Percentiles rank a stretch among this genome's conserved stretches.
These are phyloP conservation scores for Brachionus manjavacas DNA, from an alignment of 1,140 invertebrate species.

Conservation along the genomic window DNA sequence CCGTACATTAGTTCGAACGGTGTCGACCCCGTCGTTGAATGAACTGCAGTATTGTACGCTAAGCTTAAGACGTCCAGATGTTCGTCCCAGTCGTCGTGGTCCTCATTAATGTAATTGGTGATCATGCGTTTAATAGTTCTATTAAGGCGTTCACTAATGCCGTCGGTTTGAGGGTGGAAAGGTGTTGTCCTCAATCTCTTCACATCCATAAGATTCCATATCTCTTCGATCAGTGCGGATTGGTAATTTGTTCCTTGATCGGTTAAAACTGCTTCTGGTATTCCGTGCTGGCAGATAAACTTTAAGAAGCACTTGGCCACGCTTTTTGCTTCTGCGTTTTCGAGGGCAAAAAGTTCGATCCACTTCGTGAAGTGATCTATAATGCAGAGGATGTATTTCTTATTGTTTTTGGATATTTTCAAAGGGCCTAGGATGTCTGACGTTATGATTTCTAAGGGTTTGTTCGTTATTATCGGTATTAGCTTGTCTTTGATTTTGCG, in stretches of 20 bases:
- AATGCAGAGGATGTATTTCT: constrained; percentile 47
- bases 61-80: not conserved
- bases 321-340: constrained; percentile 46
- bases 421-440: constrained; percentile 50
- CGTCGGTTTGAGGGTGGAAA: constrained; percentile 46
- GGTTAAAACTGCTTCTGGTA: constrained; percentile 48
- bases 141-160: constrained; percentile 42
- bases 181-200: too few relatives aligned
- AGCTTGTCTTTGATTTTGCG: not conserved
- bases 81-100: not conserved
- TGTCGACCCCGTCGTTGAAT: not conserved
- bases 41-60: not conserved
- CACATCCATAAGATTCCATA: constrained; percentile 43
- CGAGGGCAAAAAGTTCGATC: constrained; percentile 46
- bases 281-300: too few relatives aligned
- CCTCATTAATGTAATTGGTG: not conserved
- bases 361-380: constrained; percentile 52
- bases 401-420: constrained; percentile 38
- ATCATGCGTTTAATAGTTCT: not conserved
- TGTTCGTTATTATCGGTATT: constrained; percentile 5
- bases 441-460: constrained; percentile 10
- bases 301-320: constrained; percentile 52
- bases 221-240: constrained; percentile 43
- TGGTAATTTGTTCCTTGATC: constrained; percentile 51
- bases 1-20: constrained; percentile 7